Evolutionary conservation across 2,888 invertebrate genomes (phyloP).

Genomic region (Mamestra brassicae): DNA sequence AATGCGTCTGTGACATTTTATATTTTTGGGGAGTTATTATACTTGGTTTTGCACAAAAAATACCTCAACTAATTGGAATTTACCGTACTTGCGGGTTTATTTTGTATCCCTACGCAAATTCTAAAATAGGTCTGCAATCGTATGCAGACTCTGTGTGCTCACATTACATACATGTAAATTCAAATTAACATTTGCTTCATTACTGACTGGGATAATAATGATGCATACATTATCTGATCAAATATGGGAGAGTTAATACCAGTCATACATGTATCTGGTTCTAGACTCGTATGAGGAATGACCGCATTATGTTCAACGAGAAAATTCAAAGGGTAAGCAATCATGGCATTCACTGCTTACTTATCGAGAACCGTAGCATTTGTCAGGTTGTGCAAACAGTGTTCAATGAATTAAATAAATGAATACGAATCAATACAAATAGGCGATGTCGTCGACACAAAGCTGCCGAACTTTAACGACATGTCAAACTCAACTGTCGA

Average conservation of each 20-base stretch:
- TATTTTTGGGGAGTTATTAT: constrained; percentile 83
- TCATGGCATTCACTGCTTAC: constrained; percentile 47
- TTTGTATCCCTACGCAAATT: constrained; percentile 9
- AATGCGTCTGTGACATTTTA: constrained; percentile 87
- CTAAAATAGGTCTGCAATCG: neutral
- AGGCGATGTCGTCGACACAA: constrained; percentile 74
- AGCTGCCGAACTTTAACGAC: constrained; percentile 65
- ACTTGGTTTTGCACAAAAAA: constrained; percentile 73
- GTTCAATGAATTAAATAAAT: constrained; percentile 73
- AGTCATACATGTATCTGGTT: constrained; percentile 38
- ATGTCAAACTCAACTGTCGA: constrained; percentile 78
- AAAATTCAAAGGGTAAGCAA: constrained; percentile 52
- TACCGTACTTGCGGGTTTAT: constrained; percentile 42
- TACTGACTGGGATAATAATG: constrained; percentile 49
- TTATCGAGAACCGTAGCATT: constrained; percentile 52
- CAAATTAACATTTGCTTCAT: constrained; percentile 49
- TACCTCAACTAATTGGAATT: constrained; percentile 59
- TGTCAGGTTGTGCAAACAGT: constrained; percentile 62
- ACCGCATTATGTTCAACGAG: constrained; percentile 12
- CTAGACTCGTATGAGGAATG: constrained; percentile 26
- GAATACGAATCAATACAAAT: constrained; percentile 77
- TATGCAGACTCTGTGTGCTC: neutral
- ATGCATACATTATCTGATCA: constrained; percentile 45
- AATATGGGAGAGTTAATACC: constrained; percentile 57
- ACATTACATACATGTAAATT: neutral